Evolutionary conservation across 2,888 invertebrate genomes (phyloP), one percentile per base, ranked within the genome.

Genomic region (Agapostemon virescens): DNA sequence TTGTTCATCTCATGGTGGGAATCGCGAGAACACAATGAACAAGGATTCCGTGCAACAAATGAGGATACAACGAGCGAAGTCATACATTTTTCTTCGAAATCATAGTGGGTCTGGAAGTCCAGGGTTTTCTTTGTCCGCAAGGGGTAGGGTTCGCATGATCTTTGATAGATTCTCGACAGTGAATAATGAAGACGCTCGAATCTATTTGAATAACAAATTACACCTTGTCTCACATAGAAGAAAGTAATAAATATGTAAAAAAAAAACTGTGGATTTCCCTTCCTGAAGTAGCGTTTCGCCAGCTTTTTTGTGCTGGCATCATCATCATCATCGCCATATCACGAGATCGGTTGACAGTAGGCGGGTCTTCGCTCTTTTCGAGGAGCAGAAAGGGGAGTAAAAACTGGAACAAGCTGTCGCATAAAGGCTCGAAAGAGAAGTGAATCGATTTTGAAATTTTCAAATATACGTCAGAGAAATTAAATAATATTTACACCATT

Each of bases 151-250:
- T 58, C 38, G n/a, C 73, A 58, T 63, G 73, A 69, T 64, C 17
- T 58, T 69, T 49, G 69, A 79, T 26, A 64, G 40, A 79, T 66
- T 15, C 40, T 13, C 26, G 55, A 66, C 40, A 42, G 79, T 33
- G 45, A 69, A 49, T 68, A 71, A 79, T 72, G 68, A 69, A 68
- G 42, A 68, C 38, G 17, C 42, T n/a, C n/a, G 63, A 30, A n/a
- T 63, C 61, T 30, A 63, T 68, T 79, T 55, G 71, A 78, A 71
- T 52, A 69, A 61, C 61, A 61, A 61, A 61, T 61, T 61, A 33
- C 20, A 61, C 33, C 33, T 33, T 33, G 61, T 20, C 61, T 30
- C 30, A 9, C 20, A 9, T 9, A 20, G 61, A 61, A 20, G 61
- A 61, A 33, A 61, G 61, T 61, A 33, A 61, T 61, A 61, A 30